Evolutionary conservation across 2,113 vertebrate genomes (phyloP), one percentile per base, ranked within the genome.

Genomic region (Entomyzon cyanotis): DNA sequence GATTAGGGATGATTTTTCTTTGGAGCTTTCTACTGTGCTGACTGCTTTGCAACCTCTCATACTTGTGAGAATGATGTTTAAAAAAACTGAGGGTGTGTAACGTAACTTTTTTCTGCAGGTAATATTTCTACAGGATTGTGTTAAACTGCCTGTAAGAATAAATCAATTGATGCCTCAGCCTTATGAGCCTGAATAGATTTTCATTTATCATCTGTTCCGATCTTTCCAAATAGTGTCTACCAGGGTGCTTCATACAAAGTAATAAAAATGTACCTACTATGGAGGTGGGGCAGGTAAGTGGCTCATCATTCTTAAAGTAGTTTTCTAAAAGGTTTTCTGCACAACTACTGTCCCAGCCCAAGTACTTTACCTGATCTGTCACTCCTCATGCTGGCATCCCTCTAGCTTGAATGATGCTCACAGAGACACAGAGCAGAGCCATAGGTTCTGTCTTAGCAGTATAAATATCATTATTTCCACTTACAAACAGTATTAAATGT

Each of bases 281-380:
- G 41, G 49, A 31, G 18, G 17, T 35, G n/a, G 21, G 31, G 30
- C 24, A 15, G 27, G 24, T 35, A n/a, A 50, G 56, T 20, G 39
- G 28, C 31, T 17, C 5, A 5, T 50, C 0, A 0, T 35, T 90
- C 28, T 42, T 84, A 5, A 13, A 10, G 16, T 58, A 5, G 5
- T 62, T 69, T 42, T 44, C 50, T 70, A 52, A 12, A 63, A 55
- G 33, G 8, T 31, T 55, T 79, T 60, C 18, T 64, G 20, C 11
- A 62, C 33, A 25, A 5, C 10, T 33, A 3, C 17, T 30, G 3
- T 37, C 14, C 17, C 12, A 46, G 41, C 14, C 24, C 0, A 0
- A 35, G 21, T 53, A 3, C 10, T 46, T 63, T 11, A 21, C 12
- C 22, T 44, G 9, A 5, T 39, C 12, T 87, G 0, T n/a, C 31